Evolutionary conservation across 2,888 invertebrate species (phyloP).

Genomic region (Malachius bipustulatus): DNA sequence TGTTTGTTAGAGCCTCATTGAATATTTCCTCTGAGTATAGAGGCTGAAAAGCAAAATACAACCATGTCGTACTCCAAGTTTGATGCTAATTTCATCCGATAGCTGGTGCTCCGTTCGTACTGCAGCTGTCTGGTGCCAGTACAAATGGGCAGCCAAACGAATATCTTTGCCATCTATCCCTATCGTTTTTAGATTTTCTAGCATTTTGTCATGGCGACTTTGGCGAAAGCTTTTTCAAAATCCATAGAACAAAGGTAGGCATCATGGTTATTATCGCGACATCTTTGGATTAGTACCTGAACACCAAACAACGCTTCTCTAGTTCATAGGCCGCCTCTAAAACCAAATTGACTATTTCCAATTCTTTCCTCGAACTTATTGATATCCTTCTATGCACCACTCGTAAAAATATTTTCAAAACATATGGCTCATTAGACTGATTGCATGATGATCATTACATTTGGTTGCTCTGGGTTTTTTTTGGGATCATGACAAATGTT

Average conservation of each 20-base stretch:
- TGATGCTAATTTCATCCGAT: not conserved
- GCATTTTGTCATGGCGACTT: slow-evolving; percentile 12
- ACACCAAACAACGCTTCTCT: slow-evolving; percentile 12
- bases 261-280: slow-evolving; percentile 11
- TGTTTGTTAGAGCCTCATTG: not conserved
- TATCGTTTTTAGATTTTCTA: slow-evolving; percentile 10
- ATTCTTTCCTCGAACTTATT: slow-evolving; percentile 11
- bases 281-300: slow-evolving; percentile 11
- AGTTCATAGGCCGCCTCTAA: slow-evolving; percentile 13
- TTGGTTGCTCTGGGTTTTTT: slow-evolving; percentile 13
- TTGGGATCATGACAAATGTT: slow-evolving; percentile 12
- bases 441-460: slow-evolving; percentile 12
- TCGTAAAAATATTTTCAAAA: slow-evolving; percentile 13
- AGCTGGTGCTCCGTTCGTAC: not conserved
- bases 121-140: slow-evolving; percentile 7
- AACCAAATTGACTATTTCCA: slow-evolving; percentile 14
- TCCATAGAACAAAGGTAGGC: slow-evolving; percentile 11
- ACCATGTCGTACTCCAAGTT: not conserved
- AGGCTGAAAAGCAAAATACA: not conserved
- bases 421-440: slow-evolving; percentile 14
- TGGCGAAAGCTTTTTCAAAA: slow-evolving; percentile 14
- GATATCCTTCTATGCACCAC: too few species aligned
- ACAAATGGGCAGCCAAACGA: slow-evolving; percentile 4
- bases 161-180: slow-evolving; percentile 10
- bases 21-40: not conserved